A percentile compares a stretch with the other conserved stretches of the same genome.
These are phyloP conservation scores for Mus pahari DNA, from an alignment of 2,113 vertebrate species.

Conservation along the genomic window DNA sequence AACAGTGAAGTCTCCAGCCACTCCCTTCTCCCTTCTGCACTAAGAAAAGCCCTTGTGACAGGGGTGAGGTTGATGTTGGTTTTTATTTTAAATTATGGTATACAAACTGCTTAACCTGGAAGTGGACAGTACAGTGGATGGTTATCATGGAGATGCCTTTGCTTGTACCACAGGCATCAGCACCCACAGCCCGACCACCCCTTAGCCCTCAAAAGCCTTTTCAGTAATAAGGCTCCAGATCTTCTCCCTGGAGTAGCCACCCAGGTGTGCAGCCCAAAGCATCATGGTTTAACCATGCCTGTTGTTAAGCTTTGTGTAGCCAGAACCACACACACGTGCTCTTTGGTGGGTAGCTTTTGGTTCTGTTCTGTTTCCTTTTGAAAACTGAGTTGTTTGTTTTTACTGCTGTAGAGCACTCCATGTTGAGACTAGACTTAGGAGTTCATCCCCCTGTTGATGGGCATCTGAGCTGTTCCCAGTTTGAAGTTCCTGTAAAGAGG, in stretches of 20 bases:
- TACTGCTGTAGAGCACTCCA: neutral
- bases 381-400: constrained; percentile 17
- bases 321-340: neutral
- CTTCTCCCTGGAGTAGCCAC: neutral
- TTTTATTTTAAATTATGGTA: constrained; percentile 32
- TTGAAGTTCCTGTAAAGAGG: neutral
- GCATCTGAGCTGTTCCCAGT: neutral
- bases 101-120: neutral
- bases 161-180: neutral
- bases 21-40: neutral
- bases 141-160: neutral
- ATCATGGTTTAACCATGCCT: neutral
- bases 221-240: neutral
- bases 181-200: neutral
- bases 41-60: neutral
- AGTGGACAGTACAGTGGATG: neutral
- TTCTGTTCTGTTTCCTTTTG: neutral
- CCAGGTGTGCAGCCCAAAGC: neutral
- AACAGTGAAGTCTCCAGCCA: neutral
- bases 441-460: neutral
- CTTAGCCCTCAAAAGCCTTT: neutral
- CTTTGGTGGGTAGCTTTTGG: neutral
- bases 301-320: neutral
- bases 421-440: neutral
- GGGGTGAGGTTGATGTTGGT: neutral